Base-by-base conservation (phyloP, 2,113 vertebrate genomes). In the Oryctolagus cuniculus region DNA sequence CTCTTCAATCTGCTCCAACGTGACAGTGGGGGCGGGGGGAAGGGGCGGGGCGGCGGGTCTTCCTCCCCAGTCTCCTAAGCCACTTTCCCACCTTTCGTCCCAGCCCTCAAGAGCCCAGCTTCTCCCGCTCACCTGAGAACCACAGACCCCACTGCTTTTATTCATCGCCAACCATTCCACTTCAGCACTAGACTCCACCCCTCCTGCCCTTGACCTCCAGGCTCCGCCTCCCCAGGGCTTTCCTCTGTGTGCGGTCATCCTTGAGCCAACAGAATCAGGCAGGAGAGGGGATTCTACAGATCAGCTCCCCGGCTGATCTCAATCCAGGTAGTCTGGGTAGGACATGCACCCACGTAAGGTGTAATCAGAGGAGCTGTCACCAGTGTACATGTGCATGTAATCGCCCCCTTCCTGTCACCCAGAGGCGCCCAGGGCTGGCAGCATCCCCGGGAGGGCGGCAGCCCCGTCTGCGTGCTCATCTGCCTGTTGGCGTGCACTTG, bases 201-300 rank as follows among this genome's bases (percentile, higher is more conserved):
- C 63, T 64, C 70, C 90, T 78, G 90, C 63, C 49, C 10, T 10
- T 92, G 95, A 51, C 61, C 80, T 80, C 79, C 31, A 1, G 44
- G 44, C 44, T 44, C 84, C 58, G 74, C 49, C 58, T 78, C 21
- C 6, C 24, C 15, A 49, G 9, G 19, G 21, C 44, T n/a, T 24
- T 55, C 38, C 69, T n/a, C 86, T 53, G 4, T 11, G 2, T 7
- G 53, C 53, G 34, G 3, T 61, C 27, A 1, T 61, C 72, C 69
- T 44, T 11, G 7, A 79, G 64, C 63, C 51, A n/a, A 63, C 25
- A 31, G 74, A 81, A 51, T 31, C 17, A 78, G 0, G 0, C 27
- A 0, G 25, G 49, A 81, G 22, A 61, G 19, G 16, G 22, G 21
- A 1, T 7, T 55, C 75, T 10, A 36, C 49, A 85, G 72, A 55